Conservation (phyloP, 2,888 invertebrate genomes). For the Epinotia bilunana region DNA sequence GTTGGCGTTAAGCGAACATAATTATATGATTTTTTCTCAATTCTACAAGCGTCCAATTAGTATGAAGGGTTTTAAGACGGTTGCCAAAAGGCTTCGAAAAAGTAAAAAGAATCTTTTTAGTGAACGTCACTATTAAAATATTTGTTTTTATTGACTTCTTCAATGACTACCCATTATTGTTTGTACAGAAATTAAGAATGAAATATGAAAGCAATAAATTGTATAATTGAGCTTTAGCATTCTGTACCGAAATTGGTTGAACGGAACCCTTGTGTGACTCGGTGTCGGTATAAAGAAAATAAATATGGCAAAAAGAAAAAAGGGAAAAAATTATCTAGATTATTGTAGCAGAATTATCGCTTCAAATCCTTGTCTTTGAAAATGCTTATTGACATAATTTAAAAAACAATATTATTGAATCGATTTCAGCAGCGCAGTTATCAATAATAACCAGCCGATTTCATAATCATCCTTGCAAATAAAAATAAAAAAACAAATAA, state of each 20-base stretch:
- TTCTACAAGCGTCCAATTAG: conserved; percentile 32
- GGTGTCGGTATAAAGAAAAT: too few relatives aligned
- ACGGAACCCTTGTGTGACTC: too few relatives aligned
- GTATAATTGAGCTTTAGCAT: too few relatives aligned
- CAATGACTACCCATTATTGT: neutral
- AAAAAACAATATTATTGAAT: neutral
- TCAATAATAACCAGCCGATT: neutral
- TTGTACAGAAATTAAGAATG: neutral
- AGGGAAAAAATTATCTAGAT: too few relatives aligned
- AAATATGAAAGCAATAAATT: too few relatives aligned
- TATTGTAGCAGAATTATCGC: too few relatives aligned
- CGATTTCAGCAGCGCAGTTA: neutral
- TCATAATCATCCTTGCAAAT: conserved; percentile 8
- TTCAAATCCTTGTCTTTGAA: too few relatives aligned
- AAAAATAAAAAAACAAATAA: conserved; percentile 29
- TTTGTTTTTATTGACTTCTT: neutral
- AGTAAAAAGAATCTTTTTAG: neutral
- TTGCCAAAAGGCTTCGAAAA: conserved; percentile 12
- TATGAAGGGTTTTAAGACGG: conserved; percentile 17
- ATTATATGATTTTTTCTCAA: conserved; percentile 23
- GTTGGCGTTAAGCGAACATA: conserved; percentile 21
- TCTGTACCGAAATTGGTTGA: too few relatives aligned
- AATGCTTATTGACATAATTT: neutral
- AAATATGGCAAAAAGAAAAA: too few relatives aligned
- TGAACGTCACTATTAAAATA: neutral